Base-by-base conservation (phyloP, 2,888 invertebrate species). In the Acanthosoma haemorrhoidale region DNA sequence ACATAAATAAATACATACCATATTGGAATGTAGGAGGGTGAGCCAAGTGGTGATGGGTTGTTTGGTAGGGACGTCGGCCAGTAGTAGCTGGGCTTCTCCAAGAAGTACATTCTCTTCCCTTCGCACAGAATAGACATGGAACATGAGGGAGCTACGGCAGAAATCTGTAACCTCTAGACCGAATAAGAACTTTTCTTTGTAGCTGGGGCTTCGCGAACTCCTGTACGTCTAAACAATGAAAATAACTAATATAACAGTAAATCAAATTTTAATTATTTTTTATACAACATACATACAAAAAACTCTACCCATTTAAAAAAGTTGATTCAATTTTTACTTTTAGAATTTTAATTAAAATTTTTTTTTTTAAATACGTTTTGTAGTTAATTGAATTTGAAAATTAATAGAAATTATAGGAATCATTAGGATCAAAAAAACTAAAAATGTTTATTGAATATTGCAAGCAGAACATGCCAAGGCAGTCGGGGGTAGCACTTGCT, bases 41-140 rank as follows among this genome's bases (percentile, higher is more conserved):
- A 91, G 84, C 90, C 91, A 91, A n/a, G 89, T 88, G 64, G 89
- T 89, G 59, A 88, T 85, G 1, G 90, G 87, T 38, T 87, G 85
- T 59, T 85, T 80, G 8, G 87, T 80, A 72, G 85, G 85, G 71
- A 88, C 82, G 77, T 87, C 87, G 11, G 84, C 83, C 36, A 90
- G 80, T 75, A 86, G 84, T 73, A 90, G 81, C 77, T 89, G 88
- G 6, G 87, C 87, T 78, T 89, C 89, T 2, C 87, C 87, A 75
- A 85, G 83, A 57, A 88, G 79, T 0, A 86, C 86, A 77, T 86
- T 87, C 66, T 85, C 84, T 69, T 82, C 83, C 73, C 86, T 84
- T 77, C 87, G 87, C 31, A 83, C 84, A 75, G 85, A 84, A 77
- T 87, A 89, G 68, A 89, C 82, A 77, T 89, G 88, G 79, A 90